A percentile compares a stretch with the other conserved stretches of the same genome.
These are phyloP conservation scores for silkworm (Bombyx mori) DNA, from an alignment of 1,140 invertebrate genomes.

Conservation along the genomic window DNA sequence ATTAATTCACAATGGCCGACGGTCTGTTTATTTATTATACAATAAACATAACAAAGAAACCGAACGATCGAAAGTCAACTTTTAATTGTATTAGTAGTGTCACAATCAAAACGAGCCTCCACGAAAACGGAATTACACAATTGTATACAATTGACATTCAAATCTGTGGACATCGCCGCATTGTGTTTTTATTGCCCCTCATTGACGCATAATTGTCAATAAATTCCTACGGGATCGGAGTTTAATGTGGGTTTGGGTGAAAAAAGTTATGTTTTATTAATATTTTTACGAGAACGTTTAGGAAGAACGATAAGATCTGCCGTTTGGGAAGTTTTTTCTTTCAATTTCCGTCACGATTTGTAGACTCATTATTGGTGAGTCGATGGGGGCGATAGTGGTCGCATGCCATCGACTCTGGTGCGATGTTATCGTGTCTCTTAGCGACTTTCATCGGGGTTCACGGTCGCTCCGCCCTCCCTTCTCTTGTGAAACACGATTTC, in stretches of 20 bases:
- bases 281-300: slow-evolving; percentile 71
- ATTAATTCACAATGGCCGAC: slow-evolving; percentile 48
- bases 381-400: slow-evolving; percentile 69
- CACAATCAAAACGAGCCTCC: slow-evolving; percentile 63
- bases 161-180: slow-evolving; percentile 65
- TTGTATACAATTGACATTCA: slow-evolving; percentile 69
- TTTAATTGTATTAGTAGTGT: slow-evolving; percentile 60
- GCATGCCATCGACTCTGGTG: slow-evolving; percentile 49
- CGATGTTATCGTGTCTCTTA: slow-evolving; percentile 61
- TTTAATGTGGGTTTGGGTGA: slow-evolving; percentile 69
- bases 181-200: slow-evolving; percentile 68
- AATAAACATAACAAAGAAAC: slow-evolving; percentile 51
- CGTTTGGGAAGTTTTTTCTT: slow-evolving; percentile 68
- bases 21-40: slow-evolving; percentile 42
- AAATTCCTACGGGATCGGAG: slow-evolving; percentile 66
- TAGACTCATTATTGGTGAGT: slow-evolving; percentile 61
- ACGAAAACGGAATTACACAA: slow-evolving; percentile 66
- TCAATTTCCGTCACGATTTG: slow-evolving; percentile 71
- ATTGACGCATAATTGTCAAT: slow-evolving; percentile 70
- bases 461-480: slow-evolving; percentile 45
- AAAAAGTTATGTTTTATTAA: slow-evolving; percentile 72
- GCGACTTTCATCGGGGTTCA: slow-evolving; percentile 63
- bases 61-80: slow-evolving; percentile 50
- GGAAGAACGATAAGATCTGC: slow-evolving; percentile 59
- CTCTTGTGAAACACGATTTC: slow-evolving; percentile 52